A percentile compares a stretch with the other conserved stretches of the same genome.
Evolutionary conservation across 23 tunicate genomes (phyloP).

Genomic region (Ascidia mentula): DNA sequence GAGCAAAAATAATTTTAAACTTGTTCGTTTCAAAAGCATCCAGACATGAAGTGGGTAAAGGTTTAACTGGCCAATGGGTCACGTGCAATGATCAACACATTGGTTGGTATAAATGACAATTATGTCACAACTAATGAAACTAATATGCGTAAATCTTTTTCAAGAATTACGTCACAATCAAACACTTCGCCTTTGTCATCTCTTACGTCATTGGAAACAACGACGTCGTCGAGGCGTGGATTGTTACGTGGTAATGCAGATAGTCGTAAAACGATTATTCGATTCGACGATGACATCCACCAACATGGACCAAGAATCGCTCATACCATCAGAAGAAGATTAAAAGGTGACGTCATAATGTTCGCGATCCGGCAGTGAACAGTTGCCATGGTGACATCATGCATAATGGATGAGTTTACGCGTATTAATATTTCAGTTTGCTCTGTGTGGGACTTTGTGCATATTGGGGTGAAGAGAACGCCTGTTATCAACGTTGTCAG

Average conservation of each 20-base stretch:
- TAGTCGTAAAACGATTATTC: not conserved
- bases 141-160: too few species aligned
- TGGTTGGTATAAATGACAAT: too few species aligned
- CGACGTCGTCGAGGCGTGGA: not conserved
- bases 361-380: not conserved
- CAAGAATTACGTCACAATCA: not conserved
- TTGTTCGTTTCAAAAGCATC: too few species aligned
- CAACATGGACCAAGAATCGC: not conserved
- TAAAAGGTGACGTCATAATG: not conserved
- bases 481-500: too few species aligned
- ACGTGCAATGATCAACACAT: too few species aligned
- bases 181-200: not conserved
- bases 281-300: not conserved
- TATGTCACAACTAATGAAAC: too few species aligned
- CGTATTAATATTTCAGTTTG: not conserved
- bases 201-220: not conserved
- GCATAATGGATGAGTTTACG: not conserved
- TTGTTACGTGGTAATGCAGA: not conserved
- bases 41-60: too few species aligned
- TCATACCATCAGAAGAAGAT: not conserved
- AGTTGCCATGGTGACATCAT: not conserved
- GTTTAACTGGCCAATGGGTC: too few species aligned
- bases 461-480: too few species aligned
- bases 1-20: too few species aligned
- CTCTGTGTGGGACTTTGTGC: too few species aligned